Base-by-base conservation (phyloP, 2,113 vertebrate species). In the Chaenogobius annularis region DNA sequence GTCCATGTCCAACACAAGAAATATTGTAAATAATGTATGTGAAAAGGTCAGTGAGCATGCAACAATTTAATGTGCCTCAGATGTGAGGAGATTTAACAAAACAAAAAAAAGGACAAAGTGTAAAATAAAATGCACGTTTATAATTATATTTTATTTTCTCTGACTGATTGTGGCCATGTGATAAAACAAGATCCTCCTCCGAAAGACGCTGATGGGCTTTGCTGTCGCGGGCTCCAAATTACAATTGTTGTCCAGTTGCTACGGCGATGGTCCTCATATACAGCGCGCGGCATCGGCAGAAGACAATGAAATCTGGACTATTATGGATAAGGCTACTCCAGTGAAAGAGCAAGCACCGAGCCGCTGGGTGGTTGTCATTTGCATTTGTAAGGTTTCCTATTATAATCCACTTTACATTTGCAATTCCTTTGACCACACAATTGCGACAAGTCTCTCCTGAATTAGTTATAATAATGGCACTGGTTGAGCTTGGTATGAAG, bases 251-350 rank as follows among this genome's bases (percentile, higher is more conserved):
- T 63, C 17, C 35, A 6, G 91, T 92, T 92, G 87, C 90, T 88
- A 92, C 84, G 83, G 89, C 85, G 84, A 92, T 90, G 82, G 79
- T 87, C 85, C 85, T 82, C 85, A 89, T 82, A 82, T 83, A 86
- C 78, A 81, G 81, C 86, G 80, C 77, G 70, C 81, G 75, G 66
- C 68, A 73, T 84, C 82, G 80, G 70, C 26, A 0, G 74, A 82
- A 77, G 74, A 91, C 86, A 90, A 87, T 90, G 79, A 85, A 77
- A 89, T 87, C 70, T 79, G 81, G 80, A 72, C 77, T 68, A 73
- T 85, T 83, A 76, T 69, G 62, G 76, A 68, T 79, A 81, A 75
- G 69, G 69, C 83, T 84, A 66, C 73, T 80, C 64, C 68, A 70
- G 55, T 70, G 77, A 81, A 86, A 78, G 78, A 85, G 79, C 74